These are phyloP conservation scores for Chaetodon trifascialis DNA, from an alignment of 2,113 vertebrate species.

Conservation along the genomic window DNA sequence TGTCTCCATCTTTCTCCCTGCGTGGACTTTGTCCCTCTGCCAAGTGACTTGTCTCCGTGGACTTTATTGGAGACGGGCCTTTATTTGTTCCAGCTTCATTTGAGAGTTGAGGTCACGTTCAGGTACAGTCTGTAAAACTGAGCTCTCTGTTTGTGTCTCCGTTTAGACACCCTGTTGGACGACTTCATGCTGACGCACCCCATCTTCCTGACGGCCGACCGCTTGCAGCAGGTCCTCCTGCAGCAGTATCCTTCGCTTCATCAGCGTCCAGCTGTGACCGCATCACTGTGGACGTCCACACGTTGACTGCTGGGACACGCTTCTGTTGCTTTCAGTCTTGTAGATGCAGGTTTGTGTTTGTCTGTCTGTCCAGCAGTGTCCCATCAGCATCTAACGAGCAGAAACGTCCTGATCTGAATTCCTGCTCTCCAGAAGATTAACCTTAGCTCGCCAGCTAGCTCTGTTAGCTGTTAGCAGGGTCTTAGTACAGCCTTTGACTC, in stretches of 20 bases:
- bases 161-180: slow-evolving; percentile 91
- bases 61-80: not conserved
- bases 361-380: not conserved
- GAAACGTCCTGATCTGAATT: too few relatives aligned
- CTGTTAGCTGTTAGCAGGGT: too few relatives aligned
- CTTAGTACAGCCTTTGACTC: too few relatives aligned
- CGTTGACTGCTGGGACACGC: too few relatives aligned
- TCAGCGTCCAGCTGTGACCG: too few relatives aligned
- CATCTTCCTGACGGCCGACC: slow-evolving; percentile 94
- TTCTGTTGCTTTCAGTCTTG: not conserved
- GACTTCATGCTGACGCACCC: slow-evolving; percentile 97
- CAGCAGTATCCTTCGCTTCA: slow-evolving; percentile 92
- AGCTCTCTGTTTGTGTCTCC: slow-evolving; percentile 29
- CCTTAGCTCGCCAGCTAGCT: too few relatives aligned
- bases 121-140: slow-evolving; percentile 29
- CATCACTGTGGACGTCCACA: too few relatives aligned
- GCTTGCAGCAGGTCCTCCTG: slow-evolving; percentile 93
- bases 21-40: too few relatives aligned
- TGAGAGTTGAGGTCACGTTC: slow-evolving; percentile 5
- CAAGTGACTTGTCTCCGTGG: not conserved
- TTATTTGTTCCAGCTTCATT: not conserved
- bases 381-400: too few relatives aligned
- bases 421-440: too few relatives aligned
- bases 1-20: too few relatives aligned
- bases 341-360: not conserved